Percentiles rank a stretch among this genome's conserved stretches.
Evolutionary conservation across 30 jellyfish, hydroid and myxozoan genomes (phyloP).

Genomic region (Turritopsis dohrnii): DNA sequence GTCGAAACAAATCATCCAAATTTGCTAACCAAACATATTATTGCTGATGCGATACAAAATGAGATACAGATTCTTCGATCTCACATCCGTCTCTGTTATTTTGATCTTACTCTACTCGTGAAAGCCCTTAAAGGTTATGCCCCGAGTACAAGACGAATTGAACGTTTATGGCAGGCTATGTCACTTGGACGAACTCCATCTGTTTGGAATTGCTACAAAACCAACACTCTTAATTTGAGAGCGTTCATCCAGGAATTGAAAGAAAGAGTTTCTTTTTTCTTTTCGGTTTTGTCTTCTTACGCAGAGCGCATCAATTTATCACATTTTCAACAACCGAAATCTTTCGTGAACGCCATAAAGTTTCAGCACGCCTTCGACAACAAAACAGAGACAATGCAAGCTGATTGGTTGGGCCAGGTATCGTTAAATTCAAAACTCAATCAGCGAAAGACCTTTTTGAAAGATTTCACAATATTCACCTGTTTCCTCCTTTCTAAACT

Average conservation of each 20-base stretch:
- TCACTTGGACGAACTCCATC: neutral
- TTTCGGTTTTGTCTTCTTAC: neutral
- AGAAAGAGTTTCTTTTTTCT: neutral
- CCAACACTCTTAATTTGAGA: neutral
- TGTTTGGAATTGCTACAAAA: neutral
- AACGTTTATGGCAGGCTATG: neutral
- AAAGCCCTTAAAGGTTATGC: neutral
- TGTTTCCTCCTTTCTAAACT: no score
- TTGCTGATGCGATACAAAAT: neutral
- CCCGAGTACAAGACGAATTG: neutral
- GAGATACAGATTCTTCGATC: neutral
- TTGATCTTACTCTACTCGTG: neutral
- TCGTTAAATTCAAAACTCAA: neutral
- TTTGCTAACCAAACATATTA: neutral
- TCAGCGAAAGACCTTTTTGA: no score
- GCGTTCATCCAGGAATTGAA: neutral
- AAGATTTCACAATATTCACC: no score
- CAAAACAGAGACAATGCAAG: neutral
- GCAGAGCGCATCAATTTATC: neutral
- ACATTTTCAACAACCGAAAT: neutral
- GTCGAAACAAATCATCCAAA: neutral
- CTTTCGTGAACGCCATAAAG: neutral
- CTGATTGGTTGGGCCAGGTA: neutral
- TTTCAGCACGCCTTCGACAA: neutral
- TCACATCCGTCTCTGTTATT: neutral